Base-by-base conservation (phyloP, 1,140 invertebrate species). In the Panonychus citri region DNA sequence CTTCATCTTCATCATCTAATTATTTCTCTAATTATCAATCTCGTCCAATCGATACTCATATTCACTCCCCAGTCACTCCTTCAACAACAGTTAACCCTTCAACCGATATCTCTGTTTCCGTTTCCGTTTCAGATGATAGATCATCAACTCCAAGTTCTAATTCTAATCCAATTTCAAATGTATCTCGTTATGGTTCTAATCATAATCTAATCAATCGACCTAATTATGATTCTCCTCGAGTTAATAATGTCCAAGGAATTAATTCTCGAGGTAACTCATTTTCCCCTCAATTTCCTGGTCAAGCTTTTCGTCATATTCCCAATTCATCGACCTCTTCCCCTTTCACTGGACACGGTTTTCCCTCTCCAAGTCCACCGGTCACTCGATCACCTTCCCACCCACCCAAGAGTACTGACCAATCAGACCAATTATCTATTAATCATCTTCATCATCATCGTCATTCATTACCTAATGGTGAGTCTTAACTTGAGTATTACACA, bases 161-260 rank as follows among this genome's bases (percentile, higher is more conserved):
- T n/a, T 10, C 17, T 8, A 30, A 13, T 17, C 57, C 30, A 17
- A 26, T 58, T 3, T 58, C 57, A 7, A 58, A 58, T 37, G 50
- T 58, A 21, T 54, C 54, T 30, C 51, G 57, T 10, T 58, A 58
- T 55, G 57, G 57, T 15, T 53, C 52, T 17, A 46, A 24, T n/a
- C 10, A 12, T 40, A n/a, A n/a, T 46, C 7, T 46, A 7, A 34
- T 7, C 30, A 34, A 34, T 12, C 42, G 42, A 24, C 42, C 42
- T 7, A 19, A n/a, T n/a, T 46, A 19, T 24, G 42, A 46, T 46
- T n/a, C 42, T 10, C 17, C 42, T 19, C 42, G 42, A 46, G 42
- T 46, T 19, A 24, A 24, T 1, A n/a, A 46, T 7, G 7, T 46
- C 17, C n/a, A 24, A n/a, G 42, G 42, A 5, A 5, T 24, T 19